These are phyloP conservation scores for Rutilus rutilus DNA, from an alignment of 2,113 vertebrate genomes.

Conservation along the genomic window DNA sequence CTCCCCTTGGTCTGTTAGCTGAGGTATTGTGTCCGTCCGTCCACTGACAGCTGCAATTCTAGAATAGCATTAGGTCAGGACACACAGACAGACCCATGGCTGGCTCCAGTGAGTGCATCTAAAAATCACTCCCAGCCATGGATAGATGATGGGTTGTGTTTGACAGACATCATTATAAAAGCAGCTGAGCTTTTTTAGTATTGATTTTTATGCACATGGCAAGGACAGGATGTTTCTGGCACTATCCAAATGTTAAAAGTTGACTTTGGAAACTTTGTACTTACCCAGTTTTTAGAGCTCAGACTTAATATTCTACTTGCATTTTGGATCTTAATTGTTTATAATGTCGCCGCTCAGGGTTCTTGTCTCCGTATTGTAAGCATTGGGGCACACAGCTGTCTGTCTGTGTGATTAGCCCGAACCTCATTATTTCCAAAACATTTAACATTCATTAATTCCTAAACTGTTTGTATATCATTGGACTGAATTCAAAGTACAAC, in stretches of 20 bases:
- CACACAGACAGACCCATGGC: conserved; percentile 28
- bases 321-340: conserved; percentile 45
- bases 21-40: conserved; percentile 46
- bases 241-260: background rate
- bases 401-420: conserved; percentile 24
- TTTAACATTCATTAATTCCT: conserved; percentile 37
- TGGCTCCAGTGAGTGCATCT: conserved; percentile 13
- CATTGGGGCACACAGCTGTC: conserved; percentile 22
- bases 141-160: conserved; percentile 10
- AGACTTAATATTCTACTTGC: conserved; percentile 45
- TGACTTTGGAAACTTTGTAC: background rate
- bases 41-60: conserved; percentile 49
- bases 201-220: conserved; percentile 30
- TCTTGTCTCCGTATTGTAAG: conserved; percentile 9
- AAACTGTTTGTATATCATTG: background rate
- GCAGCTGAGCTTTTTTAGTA: conserved; percentile 19
- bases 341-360: background rate
- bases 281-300: background rate
- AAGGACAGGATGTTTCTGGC: conserved; percentile 28
- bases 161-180: conserved; percentile 22
- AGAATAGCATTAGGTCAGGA: conserved; percentile 42
- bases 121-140: conserved; percentile 8
- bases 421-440: conserved; percentile 42
- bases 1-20: background rate
- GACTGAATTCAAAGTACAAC: background rate